Conservation (phyloP, 2,888 invertebrate species). For the Apotomis turbidana region DNA sequence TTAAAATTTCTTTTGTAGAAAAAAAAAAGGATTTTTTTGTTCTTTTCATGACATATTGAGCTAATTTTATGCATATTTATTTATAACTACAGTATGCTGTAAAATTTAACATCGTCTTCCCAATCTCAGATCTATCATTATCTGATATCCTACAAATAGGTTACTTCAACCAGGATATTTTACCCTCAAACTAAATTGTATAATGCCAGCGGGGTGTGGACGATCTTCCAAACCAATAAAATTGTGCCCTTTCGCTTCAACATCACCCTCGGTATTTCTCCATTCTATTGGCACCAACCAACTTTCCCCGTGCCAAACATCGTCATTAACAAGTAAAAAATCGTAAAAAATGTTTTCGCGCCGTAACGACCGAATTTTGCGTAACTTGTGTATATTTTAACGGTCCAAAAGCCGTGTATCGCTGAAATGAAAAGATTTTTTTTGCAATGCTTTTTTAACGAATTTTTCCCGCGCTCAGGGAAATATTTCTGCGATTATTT, state of each 20-base stretch:
- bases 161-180: neutral
- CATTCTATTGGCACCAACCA: slow-evolving; percentile 12
- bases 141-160: too few species aligned
- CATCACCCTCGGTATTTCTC: slow-evolving; percentile 25
- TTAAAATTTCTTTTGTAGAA: too few species aligned
- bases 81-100: too few species aligned
- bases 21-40: too few species aligned
- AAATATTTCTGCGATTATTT: slow-evolving; percentile 24
- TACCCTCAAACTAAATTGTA: too few species aligned
- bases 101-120: too few species aligned
- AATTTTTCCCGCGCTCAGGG: slow-evolving; percentile 5
- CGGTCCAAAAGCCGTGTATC: slow-evolving; percentile 18
- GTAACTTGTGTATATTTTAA: slow-evolving; percentile 27
- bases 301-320: slow-evolving; percentile 6
- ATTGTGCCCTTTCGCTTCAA: slow-evolving; percentile 4
- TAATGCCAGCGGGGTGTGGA: too few species aligned
- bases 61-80: too few species aligned
- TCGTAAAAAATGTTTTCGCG: slow-evolving; percentile 30
- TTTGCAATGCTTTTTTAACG: slow-evolving; percentile 20
- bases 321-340: slow-evolving; percentile 32
- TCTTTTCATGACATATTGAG: too few species aligned
- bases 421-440: slow-evolving; percentile 25
- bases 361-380: slow-evolving; percentile 18
- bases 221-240: neutral
- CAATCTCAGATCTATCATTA: too few species aligned